A percentile compares a stretch with the other conserved stretches of the same genome.
These are phyloP conservation scores for Alcedo atthis DNA, from an alignment of 2,797 vertebrate genomes.

Conservation along the genomic window DNA sequence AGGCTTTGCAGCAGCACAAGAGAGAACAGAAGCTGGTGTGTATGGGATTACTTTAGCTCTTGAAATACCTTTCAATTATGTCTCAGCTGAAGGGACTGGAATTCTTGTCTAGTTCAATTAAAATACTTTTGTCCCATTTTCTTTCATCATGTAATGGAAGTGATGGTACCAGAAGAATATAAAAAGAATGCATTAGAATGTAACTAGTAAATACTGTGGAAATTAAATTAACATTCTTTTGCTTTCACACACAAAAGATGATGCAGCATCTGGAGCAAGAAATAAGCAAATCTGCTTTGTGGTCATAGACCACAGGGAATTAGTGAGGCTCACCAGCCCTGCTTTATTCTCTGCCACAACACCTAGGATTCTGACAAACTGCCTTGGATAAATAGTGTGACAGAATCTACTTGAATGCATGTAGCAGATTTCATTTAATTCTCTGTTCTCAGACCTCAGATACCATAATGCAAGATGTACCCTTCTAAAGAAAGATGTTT, in stretches of 20 bases:
- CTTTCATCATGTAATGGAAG: not conserved
- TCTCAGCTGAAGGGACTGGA: not conserved
- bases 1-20: slow-evolving; percentile 23
- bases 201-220: not conserved
- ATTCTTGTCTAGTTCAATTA: slow-evolving; percentile 11
- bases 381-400: not conserved
- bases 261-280: not conserved
- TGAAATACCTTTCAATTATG: slow-evolving; percentile 40
- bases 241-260: not conserved
- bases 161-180: not conserved
- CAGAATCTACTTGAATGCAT: not conserved
- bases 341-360: slow-evolving; percentile 51
- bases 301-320: not conserved
- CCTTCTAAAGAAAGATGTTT: not conserved
- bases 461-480: not conserved
- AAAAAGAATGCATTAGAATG: not conserved
- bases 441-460: not conserved
- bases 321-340: slow-evolving; percentile 9
- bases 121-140: not conserved
- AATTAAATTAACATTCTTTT: slow-evolving; percentile 16
- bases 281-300: slow-evolving; percentile 1
- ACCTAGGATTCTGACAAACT: slow-evolving; percentile 35
- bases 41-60: slow-evolving; percentile 7
- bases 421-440: not conserved
- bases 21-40: not conserved